These are phyloP conservation scores for Octopus sinensis DNA, from an alignment of 1,140 invertebrate genomes.

Conservation along the genomic window DNA sequence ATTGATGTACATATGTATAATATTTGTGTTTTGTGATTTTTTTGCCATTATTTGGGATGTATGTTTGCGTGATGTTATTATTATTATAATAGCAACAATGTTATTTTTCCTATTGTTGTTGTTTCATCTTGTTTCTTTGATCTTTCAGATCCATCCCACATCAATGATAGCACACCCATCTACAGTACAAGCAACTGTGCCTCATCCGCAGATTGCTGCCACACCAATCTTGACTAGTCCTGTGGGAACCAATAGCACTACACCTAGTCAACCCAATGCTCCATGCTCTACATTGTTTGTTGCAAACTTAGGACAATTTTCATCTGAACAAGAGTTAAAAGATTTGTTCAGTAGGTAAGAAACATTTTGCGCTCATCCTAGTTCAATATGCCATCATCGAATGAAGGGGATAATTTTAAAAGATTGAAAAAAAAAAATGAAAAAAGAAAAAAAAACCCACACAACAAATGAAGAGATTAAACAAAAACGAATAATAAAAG, in stretches of 20 bases:
- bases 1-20: too few species aligned
- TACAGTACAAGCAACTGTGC: slow-evolving; percentile 56
- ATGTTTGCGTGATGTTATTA: too few species aligned
- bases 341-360: slow-evolving; percentile 94
- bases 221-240: slow-evolving; percentile 51
- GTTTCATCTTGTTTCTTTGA: not conserved
- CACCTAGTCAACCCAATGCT: slow-evolving; percentile 53
- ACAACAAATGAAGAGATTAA: too few species aligned
- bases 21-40: too few species aligned
- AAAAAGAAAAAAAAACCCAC: too few species aligned
- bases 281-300: slow-evolving; percentile 97
- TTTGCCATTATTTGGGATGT: too few species aligned
- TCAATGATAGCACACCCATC: slow-evolving; percentile 76
- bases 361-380: not conserved
- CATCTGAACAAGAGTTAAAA: slow-evolving; percentile 94
- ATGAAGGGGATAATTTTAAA: too few species aligned
- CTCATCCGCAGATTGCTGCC: slow-evolving; percentile 48
- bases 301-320: slow-evolving; percentile 89
- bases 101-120: too few species aligned
- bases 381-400: too few species aligned
- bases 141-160: slow-evolving; percentile 57
- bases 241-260: slow-evolving; percentile 54
- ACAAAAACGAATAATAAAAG: too few species aligned
- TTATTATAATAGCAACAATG: too few species aligned
- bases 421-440: too few species aligned